Conservation (phyloP, 1,140 invertebrate species). For the Aphelinus atriplicis region DNA sequence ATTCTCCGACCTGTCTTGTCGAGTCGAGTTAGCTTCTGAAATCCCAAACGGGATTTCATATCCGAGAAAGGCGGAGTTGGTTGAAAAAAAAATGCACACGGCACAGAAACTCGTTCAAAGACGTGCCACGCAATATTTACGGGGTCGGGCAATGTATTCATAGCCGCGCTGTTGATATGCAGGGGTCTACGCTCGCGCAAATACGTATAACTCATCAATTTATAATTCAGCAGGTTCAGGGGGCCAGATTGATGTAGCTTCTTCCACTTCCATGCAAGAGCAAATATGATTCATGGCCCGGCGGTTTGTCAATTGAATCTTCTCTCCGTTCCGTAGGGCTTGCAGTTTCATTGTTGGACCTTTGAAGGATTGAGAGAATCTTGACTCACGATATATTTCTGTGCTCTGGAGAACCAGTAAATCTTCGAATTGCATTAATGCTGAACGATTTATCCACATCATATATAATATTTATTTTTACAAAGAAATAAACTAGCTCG, state of each 20-base stretch:
- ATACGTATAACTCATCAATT: slow-evolving; percentile 7
- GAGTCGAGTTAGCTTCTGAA: slow-evolving; percentile 3
- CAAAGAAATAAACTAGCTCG: too few relatives aligned
- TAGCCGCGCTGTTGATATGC: slow-evolving; percentile 21
- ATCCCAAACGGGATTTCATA: slow-evolving; percentile 13
- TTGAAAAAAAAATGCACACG: background rate
- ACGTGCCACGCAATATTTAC: slow-evolving; percentile 21
- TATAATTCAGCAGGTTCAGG: slow-evolving; percentile 26
- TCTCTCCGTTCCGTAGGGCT: too few relatives aligned
- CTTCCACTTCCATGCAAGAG: background rate
- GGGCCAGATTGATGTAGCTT: slow-evolving; percentile 13
- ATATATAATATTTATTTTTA: too few relatives aligned
- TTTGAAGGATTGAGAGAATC: too few relatives aligned
- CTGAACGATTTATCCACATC: too few relatives aligned
- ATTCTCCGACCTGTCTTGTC: background rate
- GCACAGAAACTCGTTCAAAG: slow-evolving; percentile 24
- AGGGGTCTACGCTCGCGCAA: background rate
- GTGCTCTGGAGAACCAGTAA: too few relatives aligned
- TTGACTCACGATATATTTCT: too few relatives aligned
- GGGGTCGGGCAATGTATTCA: slow-evolving; percentile 22
- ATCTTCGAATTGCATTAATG: too few relatives aligned
- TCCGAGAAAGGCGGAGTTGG: background rate
- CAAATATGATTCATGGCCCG: slow-evolving; percentile 2
- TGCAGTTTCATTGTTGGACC: too few relatives aligned
- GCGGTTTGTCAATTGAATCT: background rate